Evolutionary conservation across 2,113 vertebrate genomes (phyloP).

Genomic region (Nycticebus coucang): DNA sequence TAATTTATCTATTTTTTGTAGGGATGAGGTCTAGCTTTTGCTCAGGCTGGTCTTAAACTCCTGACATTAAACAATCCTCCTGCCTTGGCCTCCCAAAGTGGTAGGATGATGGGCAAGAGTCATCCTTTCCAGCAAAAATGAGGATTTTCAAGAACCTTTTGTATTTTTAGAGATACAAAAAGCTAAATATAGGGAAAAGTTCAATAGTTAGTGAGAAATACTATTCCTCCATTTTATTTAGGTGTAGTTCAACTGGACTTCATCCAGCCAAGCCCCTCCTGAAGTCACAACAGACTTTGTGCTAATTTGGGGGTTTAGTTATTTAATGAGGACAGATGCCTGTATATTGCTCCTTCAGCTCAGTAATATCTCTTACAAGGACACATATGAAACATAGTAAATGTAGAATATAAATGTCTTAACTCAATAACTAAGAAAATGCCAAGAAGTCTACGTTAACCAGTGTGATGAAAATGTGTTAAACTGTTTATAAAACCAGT

Average conservation of each 20-base stretch:
- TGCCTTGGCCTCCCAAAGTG: too few relatives aligned
- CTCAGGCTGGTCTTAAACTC: too few relatives aligned
- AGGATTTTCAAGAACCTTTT: slow-evolving; percentile 33
- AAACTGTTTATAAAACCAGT: too few relatives aligned
- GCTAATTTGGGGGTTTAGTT: background rate
- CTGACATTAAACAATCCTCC: too few relatives aligned
- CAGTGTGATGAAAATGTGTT: too few relatives aligned
- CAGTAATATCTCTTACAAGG: background rate
- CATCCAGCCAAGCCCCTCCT: background rate
- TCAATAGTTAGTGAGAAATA: background rate
- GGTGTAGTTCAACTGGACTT: background rate
- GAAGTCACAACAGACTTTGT: background rate
- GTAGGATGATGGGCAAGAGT: too few relatives aligned
- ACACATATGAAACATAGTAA: too few relatives aligned
- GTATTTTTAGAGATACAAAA: slow-evolving; percentile 26
- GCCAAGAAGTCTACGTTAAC: too few relatives aligned
- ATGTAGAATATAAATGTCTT: too few relatives aligned
- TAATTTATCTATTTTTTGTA: too few relatives aligned
- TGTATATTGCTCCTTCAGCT: slow-evolving; percentile 1
- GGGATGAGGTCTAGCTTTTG: too few relatives aligned
- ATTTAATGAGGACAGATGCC: slow-evolving; percentile 43
- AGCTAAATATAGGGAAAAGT: background rate
- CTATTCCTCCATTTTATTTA: slow-evolving; percentile 6
- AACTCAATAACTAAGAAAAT: too few relatives aligned
- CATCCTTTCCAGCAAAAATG: background rate